Evolutionary conservation across 2,888 invertebrate species (phyloP).

Genomic region (Xanthorhoe spadicearia): DNA sequence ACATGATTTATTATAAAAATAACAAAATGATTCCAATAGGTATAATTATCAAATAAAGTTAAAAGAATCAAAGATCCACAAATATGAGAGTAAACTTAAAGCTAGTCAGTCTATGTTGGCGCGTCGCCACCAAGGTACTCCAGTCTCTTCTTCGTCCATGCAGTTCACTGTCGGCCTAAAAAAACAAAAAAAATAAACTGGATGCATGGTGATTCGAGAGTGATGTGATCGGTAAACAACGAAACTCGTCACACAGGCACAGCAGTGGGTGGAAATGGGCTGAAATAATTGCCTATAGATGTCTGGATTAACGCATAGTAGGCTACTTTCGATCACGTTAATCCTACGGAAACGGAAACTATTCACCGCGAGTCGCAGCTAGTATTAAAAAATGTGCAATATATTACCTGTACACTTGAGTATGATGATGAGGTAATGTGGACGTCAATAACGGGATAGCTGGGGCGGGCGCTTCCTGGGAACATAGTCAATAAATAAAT

Average conservation of each 20-base stretch:
- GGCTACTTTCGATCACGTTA: too few relatives aligned
- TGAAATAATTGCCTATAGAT: too few relatives aligned
- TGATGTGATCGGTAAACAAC: too few relatives aligned
- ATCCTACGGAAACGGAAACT: too few relatives aligned
- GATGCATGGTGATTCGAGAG: too few relatives aligned
- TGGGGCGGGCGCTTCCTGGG: conserved; percentile 69
- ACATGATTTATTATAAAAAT: conserved; percentile 54
- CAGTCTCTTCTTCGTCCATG: conserved; percentile 73
- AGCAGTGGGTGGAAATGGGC: too few relatives aligned
- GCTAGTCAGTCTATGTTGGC: conserved; percentile 77
- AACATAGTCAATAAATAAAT: conserved; percentile 26
- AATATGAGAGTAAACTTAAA: conserved; percentile 57
- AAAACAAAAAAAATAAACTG: conserved; percentile 22
- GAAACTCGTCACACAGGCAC: too few relatives aligned
- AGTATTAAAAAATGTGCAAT: background rate
- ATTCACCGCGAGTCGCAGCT: too few relatives aligned
- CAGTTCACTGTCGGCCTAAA: conserved; percentile 68
- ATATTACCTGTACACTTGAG: conserved; percentile 74
- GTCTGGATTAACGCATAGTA: too few relatives aligned
- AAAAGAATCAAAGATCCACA: conserved; percentile 49
- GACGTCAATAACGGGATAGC: conserved; percentile 71
- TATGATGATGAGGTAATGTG: conserved; percentile 68
- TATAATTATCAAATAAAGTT: conserved; percentile 42
- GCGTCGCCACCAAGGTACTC: conserved; percentile 82
- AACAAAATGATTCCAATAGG: conserved; percentile 48